These are phyloP conservation scores for Melanotus villosus DNA, from an alignment of 2,888 invertebrate species.

Conservation along the genomic window DNA sequence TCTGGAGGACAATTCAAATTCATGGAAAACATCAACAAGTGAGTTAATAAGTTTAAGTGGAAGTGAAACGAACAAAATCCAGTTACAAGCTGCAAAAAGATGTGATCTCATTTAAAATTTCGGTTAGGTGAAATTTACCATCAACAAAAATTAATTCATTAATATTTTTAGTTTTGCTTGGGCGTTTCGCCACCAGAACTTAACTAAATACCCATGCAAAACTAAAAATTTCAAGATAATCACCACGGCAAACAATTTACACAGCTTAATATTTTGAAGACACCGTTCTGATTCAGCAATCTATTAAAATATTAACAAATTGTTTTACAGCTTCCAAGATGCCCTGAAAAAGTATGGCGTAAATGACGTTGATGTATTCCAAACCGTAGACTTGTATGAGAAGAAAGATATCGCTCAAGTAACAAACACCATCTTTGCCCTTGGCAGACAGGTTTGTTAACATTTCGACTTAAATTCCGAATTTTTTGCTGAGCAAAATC, in stretches of 20 bases:
- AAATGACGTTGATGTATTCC: constrained; percentile 92
- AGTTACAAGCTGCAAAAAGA: not conserved
- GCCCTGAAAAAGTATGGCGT: constrained; percentile 92
- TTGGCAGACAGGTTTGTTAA: constrained; percentile 82
- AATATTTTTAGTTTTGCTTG: not conserved
- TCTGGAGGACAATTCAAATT: constrained; percentile 98
- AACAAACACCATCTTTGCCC: constrained; percentile 86
- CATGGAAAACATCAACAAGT: constrained; percentile 99
- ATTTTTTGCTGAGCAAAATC: not conserved
- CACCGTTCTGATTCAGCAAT: no score
- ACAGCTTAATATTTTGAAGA: no score
- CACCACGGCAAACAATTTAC: no score
- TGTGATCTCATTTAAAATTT: no score
- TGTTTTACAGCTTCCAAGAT: constrained; percentile 80
- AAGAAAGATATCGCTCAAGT: constrained; percentile 92
- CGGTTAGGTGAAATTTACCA: no score
- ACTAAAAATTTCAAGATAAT: no score
- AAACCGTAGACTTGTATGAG: constrained; percentile 97
- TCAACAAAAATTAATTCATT: no score
- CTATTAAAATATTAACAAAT: no score
- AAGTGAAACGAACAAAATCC: not conserved
- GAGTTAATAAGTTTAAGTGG: constrained; percentile 65
- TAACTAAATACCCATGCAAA: no score
- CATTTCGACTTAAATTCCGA: not conserved
- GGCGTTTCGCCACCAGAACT: no score